phyloP scores from a whole-genome alignment of 2,113 vertebrate species.

The Cottus gobio region DNA sequence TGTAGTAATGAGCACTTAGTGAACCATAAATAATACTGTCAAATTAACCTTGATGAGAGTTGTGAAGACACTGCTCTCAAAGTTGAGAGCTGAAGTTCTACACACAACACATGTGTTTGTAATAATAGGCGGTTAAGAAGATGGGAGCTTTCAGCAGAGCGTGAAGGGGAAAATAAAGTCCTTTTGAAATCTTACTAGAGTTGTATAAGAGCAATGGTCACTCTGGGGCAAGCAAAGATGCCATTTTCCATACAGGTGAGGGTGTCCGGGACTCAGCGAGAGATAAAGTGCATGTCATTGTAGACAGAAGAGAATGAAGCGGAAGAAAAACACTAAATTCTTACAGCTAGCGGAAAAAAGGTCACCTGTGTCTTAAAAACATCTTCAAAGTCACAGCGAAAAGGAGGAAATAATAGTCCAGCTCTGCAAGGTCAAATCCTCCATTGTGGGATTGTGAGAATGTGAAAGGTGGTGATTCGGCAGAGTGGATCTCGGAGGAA shows the following conservation, averaged over 20 bases:
- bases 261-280: not conserved
- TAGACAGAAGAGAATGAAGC: not conserved
- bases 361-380: not conserved
- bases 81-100: not conserved
- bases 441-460: not conserved
- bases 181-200: conserved; percentile 15
- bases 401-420: not conserved
- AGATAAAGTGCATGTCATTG: not conserved
- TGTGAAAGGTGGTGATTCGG: not conserved
- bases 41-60: not conserved
- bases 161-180: not conserved
- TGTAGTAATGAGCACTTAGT: not conserved
- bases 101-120: not conserved
- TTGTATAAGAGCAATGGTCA: not conserved
- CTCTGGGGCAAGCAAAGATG: not conserved
- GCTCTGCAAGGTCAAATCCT: not conserved
- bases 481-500: not conserved
- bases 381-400: not conserved
- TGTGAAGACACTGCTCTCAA: not conserved
- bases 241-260: conserved; percentile 2
- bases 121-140: conserved; percentile 2
- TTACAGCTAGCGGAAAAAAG: no score
- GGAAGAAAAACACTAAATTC: not conserved
- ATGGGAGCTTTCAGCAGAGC: not conserved
- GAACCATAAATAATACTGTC: not conserved